phyloP scores from a whole-genome alignment of 2,888 invertebrate genomes.

The Neoitamus cyanurus region DNA sequence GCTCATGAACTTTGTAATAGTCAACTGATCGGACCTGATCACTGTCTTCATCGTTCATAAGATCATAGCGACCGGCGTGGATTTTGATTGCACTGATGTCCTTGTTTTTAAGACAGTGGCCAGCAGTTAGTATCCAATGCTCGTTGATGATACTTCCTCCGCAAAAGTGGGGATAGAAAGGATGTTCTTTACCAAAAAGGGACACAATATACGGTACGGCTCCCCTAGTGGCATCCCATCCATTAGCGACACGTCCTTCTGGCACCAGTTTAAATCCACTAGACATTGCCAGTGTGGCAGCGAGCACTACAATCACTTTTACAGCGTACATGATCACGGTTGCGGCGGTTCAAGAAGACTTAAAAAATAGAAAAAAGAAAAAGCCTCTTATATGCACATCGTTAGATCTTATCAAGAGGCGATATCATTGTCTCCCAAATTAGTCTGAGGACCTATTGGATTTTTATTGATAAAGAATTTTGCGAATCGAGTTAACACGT shows the following conservation, averaged over 20 bases:
- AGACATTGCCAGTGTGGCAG: not conserved
- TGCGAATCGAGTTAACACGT: no score
- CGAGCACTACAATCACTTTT: not conserved
- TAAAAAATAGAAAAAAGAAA: not conserved
- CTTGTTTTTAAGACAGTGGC: constrained; percentile 23
- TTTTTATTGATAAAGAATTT: no score
- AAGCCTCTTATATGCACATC: not conserved
- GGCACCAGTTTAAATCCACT: not conserved
- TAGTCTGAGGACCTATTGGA: no score
- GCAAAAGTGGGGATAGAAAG: constrained; percentile 21
- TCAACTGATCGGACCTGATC: constrained; percentile 13
- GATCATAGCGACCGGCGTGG: constrained; percentile 34
- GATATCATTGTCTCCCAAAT: not conserved
- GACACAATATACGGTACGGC: not conserved
- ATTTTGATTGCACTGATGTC: not conserved
- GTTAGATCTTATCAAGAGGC: not conserved
- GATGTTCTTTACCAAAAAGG: not conserved
- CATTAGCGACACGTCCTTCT: not conserved
- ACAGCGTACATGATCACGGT: not conserved
- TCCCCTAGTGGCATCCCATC: not conserved
- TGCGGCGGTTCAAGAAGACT: not conserved
- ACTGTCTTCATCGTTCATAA: not conserved
- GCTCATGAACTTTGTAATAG: constrained; percentile 34
- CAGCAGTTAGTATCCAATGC: constrained; percentile 44
- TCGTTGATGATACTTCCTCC: constrained; percentile 44